phyloP scores from a whole-genome alignment of 2,113 vertebrate genomes.

The Chaetodon trifascialis region DNA sequence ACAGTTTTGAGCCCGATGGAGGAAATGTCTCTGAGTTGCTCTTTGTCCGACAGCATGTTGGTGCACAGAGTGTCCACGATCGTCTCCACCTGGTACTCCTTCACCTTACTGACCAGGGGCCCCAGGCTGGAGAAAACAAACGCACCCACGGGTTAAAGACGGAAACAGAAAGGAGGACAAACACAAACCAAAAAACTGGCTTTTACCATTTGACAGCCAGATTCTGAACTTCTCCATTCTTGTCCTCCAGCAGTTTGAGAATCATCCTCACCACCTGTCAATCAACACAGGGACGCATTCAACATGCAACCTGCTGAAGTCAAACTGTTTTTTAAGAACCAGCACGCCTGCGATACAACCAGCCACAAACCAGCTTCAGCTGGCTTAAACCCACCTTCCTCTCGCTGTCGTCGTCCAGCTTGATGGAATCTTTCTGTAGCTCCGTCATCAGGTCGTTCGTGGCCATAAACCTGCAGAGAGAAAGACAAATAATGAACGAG shows the following conservation, averaged over 20 bases:
- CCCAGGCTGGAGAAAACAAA: slow-evolving; percentile 88
- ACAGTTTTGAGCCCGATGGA: slow-evolving; percentile 99
- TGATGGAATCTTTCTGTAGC: slow-evolving; percentile 98
- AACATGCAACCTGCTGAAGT: no score
- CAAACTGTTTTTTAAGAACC: background rate
- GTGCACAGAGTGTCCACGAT: slow-evolving; percentile 99
- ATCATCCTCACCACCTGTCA: slow-evolving; percentile 97
- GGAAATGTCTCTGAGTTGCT: slow-evolving; percentile 97
- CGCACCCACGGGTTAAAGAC: slow-evolving; percentile 10
- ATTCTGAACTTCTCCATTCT: slow-evolving; percentile 98
- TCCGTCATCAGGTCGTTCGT: slow-evolving; percentile 99
- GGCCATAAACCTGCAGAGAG: slow-evolving; percentile 93
- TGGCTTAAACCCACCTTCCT: slow-evolving; percentile 83
- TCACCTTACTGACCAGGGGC: slow-evolving; percentile 98
- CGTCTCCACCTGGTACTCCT: slow-evolving; percentile 99
- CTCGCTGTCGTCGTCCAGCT: slow-evolving; percentile 98
- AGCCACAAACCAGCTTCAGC: background rate
- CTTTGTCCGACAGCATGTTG: slow-evolving; percentile 99
- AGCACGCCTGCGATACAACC: no score
- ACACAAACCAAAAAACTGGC: background rate
- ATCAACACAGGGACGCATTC: slow-evolving; percentile 6
- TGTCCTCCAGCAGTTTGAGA: slow-evolving; percentile 97
- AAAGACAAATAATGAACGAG: background rate
- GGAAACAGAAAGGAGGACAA: background rate
- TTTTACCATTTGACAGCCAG: slow-evolving; percentile 97